Evolutionary conservation across 2,888 invertebrate genomes (phyloP).

Genomic region (Oxyteleia sp.): DNA sequence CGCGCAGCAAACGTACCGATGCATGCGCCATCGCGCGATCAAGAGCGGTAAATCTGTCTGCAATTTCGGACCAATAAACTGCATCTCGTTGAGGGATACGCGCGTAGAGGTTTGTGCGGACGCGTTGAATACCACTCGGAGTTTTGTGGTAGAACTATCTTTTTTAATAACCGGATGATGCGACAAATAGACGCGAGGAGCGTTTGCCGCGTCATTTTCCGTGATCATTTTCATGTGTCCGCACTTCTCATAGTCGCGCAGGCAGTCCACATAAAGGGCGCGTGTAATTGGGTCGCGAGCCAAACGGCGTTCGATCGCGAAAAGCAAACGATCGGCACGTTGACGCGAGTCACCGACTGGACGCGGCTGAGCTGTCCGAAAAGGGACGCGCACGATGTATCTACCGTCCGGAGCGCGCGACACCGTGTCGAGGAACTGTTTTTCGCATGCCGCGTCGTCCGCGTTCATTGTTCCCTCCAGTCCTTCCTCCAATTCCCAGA

Average conservation of each 20-base stretch:
- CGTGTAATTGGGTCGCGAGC: not conserved
- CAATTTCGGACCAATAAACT: conserved; percentile 40
- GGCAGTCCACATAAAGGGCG: not conserved
- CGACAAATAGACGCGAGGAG: conserved; percentile 3
- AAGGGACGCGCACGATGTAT: conserved; percentile 24
- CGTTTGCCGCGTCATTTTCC: not conserved
- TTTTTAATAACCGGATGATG: conserved; percentile 48
- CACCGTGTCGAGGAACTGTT: conserved; percentile 2
- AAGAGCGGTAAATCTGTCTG: conserved; percentile 16
- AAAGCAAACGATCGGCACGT: not conserved
- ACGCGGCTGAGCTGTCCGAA: not conserved
- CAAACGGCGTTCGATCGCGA: not conserved
- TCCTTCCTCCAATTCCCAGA: conserved; percentile 30
- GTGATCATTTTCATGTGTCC: not conserved
- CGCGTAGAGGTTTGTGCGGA: conserved; percentile 33
- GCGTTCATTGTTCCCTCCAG: not conserved
- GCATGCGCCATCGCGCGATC: conserved; percentile 20
- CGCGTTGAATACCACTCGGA: conserved; percentile 57
- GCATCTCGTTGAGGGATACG: conserved; percentile 32
- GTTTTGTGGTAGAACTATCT: conserved; percentile 35
- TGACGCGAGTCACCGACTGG: conserved; percentile 6
- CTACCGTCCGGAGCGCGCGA: not conserved
- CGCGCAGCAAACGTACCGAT: conserved; percentile 24
- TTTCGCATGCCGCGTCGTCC: not conserved
- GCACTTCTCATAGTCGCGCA: not conserved